Base-by-base conservation (phyloP, 2,888 invertebrate genomes). In the Spodoptera picta region DNA sequence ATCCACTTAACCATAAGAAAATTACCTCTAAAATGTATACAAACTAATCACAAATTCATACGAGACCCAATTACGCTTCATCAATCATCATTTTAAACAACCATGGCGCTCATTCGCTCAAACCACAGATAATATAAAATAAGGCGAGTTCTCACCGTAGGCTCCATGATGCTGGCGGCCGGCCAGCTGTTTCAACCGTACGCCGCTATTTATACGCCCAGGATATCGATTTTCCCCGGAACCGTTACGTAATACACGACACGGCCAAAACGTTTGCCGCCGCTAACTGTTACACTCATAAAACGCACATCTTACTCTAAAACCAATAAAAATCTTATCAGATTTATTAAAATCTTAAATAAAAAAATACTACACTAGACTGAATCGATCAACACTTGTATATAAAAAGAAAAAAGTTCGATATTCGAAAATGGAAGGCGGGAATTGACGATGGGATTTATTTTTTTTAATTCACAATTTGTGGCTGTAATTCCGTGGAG, bases 191-290 rank as follows among this genome's bases (percentile, higher is more conserved):
- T 93, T 86, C 89, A 88, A 90, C 83, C 86, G 84, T 86, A 81
- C 88, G 83, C 80, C 84, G 89, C 92, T 94, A 93, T 94, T 91
- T 92, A 92, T 93, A 93, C 92, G 88, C 88, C 88, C 88, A 86
- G 87, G 87, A 84, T 94, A 94, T 94, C 88, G 94, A 94, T 94
- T 92, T 93, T 90, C 81, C 81, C 91, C 90, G 92, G 91, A 87
- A 90, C 89, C 70, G 90, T 94, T 94, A 92, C 92, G 94, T 92
- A 94, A 94, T 86, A 86, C 84, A 88, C 90, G 85, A 80, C 85
- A 84, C 85, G 81, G 83, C 75, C 75, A 77, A 87, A 90, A 86
- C 80, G 88, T 91, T 90, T 82, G 79, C 82, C 86, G 84, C 88
- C 89, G 69, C 88, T 88, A 88, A 73, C 84, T 77, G 71, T 78